A percentile compares a stretch with the other conserved stretches of the same genome.
Conservation (phyloP, 2,888 invertebrate genomes). For the Cancer borealis region DNA sequence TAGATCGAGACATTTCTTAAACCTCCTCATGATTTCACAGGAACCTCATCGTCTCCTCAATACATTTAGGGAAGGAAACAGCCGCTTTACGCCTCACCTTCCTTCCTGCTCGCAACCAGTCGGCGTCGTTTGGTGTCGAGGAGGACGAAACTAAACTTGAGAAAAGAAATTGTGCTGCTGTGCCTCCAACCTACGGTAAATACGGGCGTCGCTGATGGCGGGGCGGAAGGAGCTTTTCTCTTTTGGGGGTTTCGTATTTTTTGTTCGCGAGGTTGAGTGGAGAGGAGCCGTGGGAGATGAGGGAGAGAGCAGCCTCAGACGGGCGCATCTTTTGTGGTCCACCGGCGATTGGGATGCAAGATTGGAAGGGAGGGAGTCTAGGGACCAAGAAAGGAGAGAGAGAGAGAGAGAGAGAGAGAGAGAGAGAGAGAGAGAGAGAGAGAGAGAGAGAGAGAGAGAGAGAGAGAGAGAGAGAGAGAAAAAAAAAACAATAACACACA, state of each 20-base stretch:
- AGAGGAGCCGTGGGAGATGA: slow-evolving; percentile 11
- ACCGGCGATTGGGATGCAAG: slow-evolving; percentile 48
- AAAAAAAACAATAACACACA: not conserved
- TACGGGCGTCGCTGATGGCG: slow-evolving; percentile 24
- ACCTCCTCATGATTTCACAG: not conserved
- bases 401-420: slow-evolving; percentile 36
- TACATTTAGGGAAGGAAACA: not conserved
- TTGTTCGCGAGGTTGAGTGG: not conserved
- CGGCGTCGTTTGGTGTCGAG: not conserved
- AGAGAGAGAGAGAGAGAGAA: slow-evolving; percentile 32
- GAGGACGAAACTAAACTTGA: not conserved
- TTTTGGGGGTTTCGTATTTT: not conserved
- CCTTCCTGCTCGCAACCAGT: not conserved
- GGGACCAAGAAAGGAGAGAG: not conserved
- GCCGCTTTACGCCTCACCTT: not conserved
- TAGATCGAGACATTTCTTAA: not conserved
- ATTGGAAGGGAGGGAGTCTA: not conserved
- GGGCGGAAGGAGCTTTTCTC: slow-evolving; percentile 2
- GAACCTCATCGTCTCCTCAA: not conserved
- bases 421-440: slow-evolving; percentile 20
- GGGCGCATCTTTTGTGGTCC: slow-evolving; percentile 42
- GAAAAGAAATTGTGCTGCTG: not conserved
- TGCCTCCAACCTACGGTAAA: not conserved
- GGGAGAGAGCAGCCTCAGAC: not conserved
- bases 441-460: slow-evolving; percentile 30